phyloP scores from a whole-genome alignment of 2,797 vertebrate species.

The Muraenolepis orangiensis region DNA sequence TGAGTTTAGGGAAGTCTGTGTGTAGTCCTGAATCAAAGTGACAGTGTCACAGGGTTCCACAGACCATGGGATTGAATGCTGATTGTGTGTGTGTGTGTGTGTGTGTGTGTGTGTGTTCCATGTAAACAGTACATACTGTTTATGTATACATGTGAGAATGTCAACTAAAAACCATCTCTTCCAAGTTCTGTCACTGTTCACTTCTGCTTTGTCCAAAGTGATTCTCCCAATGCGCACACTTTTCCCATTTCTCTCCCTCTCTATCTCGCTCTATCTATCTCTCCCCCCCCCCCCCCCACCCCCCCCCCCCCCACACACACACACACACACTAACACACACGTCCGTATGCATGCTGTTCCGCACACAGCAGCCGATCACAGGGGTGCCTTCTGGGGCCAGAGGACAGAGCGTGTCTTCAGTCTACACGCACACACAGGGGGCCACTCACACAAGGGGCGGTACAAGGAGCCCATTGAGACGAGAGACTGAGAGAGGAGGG shows the following conservation, averaged over 20 bases:
- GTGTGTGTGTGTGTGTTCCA: no score
- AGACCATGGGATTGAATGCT: not conserved
- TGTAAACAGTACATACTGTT: no score
- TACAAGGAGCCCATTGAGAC: constrained; percentile 43
- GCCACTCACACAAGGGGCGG: constrained; percentile 5
- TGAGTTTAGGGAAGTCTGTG: not conserved
- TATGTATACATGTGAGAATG: not conserved
- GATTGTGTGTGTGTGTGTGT: no score
- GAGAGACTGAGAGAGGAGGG: not conserved
- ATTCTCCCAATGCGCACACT: not conserved
- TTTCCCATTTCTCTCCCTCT: not conserved
- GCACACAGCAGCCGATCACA: not conserved
- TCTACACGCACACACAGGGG: constrained; percentile 53
- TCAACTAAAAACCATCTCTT: not conserved
- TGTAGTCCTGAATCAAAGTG: not conserved
- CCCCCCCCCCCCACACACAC: no score
- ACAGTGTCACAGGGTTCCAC: not conserved
- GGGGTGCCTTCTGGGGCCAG: constrained; percentile 25
- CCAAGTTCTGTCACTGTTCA: not conserved
- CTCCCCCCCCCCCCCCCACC: no score
- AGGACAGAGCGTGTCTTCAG: constrained; percentile 41
- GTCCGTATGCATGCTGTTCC: not conserved
- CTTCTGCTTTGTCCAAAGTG: not conserved
- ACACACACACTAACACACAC: not conserved
- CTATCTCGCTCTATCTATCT: no score